Evolutionary conservation across 30 jellyfish, hydroid and myxozoan species (phyloP).

Genomic region (Hydractinia symbiolongicarpus): DNA sequence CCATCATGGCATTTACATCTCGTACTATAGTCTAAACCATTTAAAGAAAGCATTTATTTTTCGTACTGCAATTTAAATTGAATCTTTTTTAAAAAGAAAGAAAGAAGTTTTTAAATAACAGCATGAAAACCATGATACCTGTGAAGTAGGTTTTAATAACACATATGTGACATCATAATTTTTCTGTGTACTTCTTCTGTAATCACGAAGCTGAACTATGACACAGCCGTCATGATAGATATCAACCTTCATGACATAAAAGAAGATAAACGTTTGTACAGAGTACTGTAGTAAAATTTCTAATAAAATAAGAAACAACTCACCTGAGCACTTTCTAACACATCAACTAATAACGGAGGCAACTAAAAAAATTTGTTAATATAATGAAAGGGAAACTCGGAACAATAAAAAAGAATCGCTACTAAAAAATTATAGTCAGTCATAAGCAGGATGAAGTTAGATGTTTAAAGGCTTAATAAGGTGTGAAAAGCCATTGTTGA

Average conservation of each 20-base stretch:
- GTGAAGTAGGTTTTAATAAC: slow-evolving; percentile 82
- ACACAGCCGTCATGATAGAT: slow-evolving; percentile 93
- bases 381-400: no score
- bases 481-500: no score
- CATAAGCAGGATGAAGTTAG: no score
- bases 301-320: not conserved
- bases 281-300: not conserved
- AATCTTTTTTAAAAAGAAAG: not conserved
- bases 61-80: not conserved
- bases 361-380: slow-evolving; percentile 27
- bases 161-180: slow-evolving; percentile 34
- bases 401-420: no score
- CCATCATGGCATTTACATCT: slow-evolving; percentile 80
- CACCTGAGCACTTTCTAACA: slow-evolving; percentile 74
- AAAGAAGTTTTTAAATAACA: not conserved
- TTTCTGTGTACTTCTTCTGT: slow-evolving; percentile 58
- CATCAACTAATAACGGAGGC: slow-evolving; percentile 79
- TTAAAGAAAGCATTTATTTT: not conserved
- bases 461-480: no score
- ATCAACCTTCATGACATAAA: slow-evolving; percentile 42
- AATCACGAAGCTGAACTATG: slow-evolving; percentile 79
- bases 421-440: no score
- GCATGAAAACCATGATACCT: slow-evolving; percentile 33
- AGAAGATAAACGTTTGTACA: not conserved
- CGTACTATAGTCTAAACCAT: slow-evolving; percentile 76